These are phyloP conservation scores for Ditylenchus dipsaci DNA, from an alignment of 1,140 invertebrate species.

Conservation along the genomic window DNA sequence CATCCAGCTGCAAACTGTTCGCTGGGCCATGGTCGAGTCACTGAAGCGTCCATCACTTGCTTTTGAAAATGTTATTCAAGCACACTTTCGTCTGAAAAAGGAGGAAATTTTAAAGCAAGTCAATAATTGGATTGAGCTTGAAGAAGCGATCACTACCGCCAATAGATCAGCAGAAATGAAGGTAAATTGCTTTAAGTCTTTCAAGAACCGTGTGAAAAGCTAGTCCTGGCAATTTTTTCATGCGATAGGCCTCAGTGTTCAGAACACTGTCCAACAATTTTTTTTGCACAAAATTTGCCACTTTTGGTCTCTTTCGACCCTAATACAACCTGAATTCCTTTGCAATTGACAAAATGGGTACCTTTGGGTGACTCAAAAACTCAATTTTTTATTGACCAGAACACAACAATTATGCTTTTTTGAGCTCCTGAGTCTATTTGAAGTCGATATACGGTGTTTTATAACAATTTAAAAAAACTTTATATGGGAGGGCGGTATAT, in stretches of 20 bases:
- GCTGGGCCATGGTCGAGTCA: slow-evolving; percentile 92
- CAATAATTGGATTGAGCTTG: slow-evolving; percentile 79
- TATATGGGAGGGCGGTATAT: no score
- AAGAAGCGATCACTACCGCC: background rate
- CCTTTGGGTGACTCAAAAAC: no score
- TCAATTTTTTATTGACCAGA: no score
- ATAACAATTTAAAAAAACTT: no score
- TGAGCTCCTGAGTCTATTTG: no score
- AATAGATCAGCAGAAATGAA: background rate
- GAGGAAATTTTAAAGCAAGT: slow-evolving; percentile 81
- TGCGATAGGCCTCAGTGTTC: background rate
- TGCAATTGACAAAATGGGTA: background rate
- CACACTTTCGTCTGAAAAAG: slow-evolving; percentile 87
- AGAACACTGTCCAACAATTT: background rate
- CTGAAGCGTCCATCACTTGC: slow-evolving; percentile 82
- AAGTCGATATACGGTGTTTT: no score
- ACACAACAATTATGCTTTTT: no score
- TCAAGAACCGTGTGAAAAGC: no score
- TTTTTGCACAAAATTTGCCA: background rate
- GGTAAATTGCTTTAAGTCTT: no score
- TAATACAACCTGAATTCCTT: no score
- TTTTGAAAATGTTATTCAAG: slow-evolving; percentile 85
- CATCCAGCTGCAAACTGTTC: slow-evolving; percentile 84
- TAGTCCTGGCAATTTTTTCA: background rate
- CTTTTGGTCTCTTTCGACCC: no score